Evolutionary conservation across 2,797 vertebrate genomes (phyloP).

Genomic region (Esox lucius): DNA sequence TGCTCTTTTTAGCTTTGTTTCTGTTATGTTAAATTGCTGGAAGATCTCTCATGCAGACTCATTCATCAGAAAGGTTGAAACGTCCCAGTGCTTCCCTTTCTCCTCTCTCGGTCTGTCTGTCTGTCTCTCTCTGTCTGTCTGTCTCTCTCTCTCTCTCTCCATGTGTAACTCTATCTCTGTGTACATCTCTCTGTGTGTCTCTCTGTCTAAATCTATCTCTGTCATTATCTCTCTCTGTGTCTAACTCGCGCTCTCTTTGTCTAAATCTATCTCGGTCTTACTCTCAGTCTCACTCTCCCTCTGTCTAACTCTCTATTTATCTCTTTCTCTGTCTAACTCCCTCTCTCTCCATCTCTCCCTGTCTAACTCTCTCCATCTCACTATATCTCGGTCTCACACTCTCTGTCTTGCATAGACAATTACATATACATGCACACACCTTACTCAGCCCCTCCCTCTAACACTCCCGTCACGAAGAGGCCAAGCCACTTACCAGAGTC

Average conservation of each 20-base stretch:
- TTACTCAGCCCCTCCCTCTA: background rate
- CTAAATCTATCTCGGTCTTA: background rate
- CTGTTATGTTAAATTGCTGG: slow-evolving; percentile 7
- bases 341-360: background rate
- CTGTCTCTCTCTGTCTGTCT: slow-evolving; percentile 16
- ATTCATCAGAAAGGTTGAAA: background rate
- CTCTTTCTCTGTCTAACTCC: background rate
- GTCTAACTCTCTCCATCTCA: too few species aligned
- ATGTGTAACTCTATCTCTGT: background rate
- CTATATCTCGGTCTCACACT: too few species aligned
- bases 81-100: background rate
- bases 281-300: background rate
- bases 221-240: background rate
- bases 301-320: background rate
- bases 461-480: background rate
- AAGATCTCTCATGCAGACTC: background rate
- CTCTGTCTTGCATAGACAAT: too few species aligned
- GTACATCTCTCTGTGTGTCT: background rate
- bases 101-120: background rate
- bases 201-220: background rate
- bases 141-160: background rate
- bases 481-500: slow-evolving; percentile 73
- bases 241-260: background rate
- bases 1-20: slow-evolving; percentile 14
- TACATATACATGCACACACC: too few species aligned